A percentile compares a stretch with the other conserved stretches of the same genome.
Evolutionary conservation across 2,888 invertebrate genomes (phyloP).

Genomic region (Strigamia crassipes): DNA sequence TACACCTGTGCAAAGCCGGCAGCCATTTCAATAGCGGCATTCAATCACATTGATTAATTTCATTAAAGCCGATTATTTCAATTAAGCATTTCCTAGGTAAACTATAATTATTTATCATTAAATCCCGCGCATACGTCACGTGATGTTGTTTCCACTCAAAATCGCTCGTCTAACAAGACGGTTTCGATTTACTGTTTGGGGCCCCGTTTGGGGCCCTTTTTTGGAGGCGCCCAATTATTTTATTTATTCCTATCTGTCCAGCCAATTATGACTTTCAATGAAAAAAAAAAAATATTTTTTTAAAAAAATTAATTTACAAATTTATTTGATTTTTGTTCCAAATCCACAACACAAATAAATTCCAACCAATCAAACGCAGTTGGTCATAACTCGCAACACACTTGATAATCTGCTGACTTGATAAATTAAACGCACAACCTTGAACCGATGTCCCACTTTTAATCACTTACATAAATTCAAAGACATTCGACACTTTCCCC

Average conservation of each 20-base stretch:
- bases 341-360: too few relatives aligned
- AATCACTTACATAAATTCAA: slow-evolving; percentile 19
- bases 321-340: too few relatives aligned
- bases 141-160: not conserved
- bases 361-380: not conserved
- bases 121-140: not conserved
- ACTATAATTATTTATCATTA: not conserved
- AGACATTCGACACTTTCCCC: not conserved
- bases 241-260: too few relatives aligned
- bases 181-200: too few relatives aligned
- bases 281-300: too few relatives aligned
- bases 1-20: not conserved
- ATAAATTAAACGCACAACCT: not conserved
- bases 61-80: not conserved
- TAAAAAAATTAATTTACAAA: too few relatives aligned
- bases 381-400: not conserved
- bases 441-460: slow-evolving; percentile 11
- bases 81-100: not conserved
- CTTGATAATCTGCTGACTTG: not conserved
- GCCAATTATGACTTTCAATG: too few relatives aligned
- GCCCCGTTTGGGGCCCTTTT: too few relatives aligned
- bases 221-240: too few relatives aligned
- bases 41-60: not conserved
- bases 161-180: too few relatives aligned
- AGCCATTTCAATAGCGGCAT: not conserved